Conservation (phyloP, 2,113 vertebrate species). For the Sylvilagus bachmani region DNA sequence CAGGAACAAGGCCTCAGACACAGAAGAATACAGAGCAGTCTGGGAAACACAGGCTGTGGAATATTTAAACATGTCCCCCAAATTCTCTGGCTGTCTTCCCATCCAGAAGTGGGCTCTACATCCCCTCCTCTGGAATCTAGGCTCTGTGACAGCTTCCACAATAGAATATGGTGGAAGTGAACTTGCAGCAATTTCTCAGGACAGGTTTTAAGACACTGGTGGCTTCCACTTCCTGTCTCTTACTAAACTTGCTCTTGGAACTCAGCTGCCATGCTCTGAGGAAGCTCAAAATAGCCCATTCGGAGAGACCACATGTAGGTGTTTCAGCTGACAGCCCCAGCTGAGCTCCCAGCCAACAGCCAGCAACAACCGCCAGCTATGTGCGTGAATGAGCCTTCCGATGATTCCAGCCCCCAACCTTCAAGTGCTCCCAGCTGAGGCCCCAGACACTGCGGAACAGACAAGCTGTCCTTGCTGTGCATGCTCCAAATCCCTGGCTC, state of each 20-base stretch:
- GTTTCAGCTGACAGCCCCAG: constrained; percentile 43
- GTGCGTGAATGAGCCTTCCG: constrained; percentile 1
- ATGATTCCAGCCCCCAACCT: background rate
- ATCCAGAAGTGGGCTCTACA: background rate
- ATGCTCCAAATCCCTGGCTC: constrained; percentile 39
- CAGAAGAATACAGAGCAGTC: background rate
- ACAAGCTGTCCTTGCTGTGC: background rate
- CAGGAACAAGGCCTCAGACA: background rate
- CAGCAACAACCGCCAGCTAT: constrained; percentile 21
- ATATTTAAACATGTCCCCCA: background rate
- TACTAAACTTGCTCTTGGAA: constrained; percentile 50
- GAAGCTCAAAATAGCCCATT: constrained; percentile 59
- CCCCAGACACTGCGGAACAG: background rate
- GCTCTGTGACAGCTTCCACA: background rate
- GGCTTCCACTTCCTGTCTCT: constrained; percentile 39
- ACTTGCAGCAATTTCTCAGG: background rate
- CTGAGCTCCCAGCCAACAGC: background rate
- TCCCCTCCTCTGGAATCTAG: background rate
- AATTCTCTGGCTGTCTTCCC: background rate
- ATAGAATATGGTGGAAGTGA: background rate
- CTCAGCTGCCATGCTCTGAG: constrained; percentile 30
- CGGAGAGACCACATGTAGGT: constrained; percentile 18
- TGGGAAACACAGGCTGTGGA: background rate
- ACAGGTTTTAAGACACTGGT: constrained; percentile 5
- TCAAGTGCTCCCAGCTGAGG: constrained; percentile 43